A percentile compares a stretch with the other conserved stretches of the same genome.
phyloP scores from a whole-genome alignment of 1,140 invertebrate species.

The Lamellibrachia luymesi region DNA sequence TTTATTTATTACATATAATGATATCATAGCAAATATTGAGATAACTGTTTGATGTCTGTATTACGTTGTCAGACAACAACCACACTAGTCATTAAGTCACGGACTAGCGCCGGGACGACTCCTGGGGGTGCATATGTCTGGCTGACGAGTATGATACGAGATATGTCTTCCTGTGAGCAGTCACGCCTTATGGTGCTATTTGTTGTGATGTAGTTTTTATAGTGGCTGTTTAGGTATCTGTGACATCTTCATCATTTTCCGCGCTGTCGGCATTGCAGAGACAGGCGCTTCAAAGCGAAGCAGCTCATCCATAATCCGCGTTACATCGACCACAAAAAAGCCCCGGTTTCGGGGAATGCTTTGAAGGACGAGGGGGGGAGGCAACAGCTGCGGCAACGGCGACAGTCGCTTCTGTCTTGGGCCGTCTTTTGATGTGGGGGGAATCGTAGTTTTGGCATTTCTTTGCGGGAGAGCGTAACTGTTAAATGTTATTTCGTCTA shows the following conservation, averaged over 20 bases:
- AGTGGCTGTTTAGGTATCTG: neutral
- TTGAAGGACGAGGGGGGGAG: neutral
- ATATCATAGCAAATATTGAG: too few relatives aligned
- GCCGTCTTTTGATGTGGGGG: neutral
- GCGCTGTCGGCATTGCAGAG: neutral
- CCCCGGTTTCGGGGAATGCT: neutral
- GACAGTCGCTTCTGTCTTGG: neutral
- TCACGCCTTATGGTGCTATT: neutral
- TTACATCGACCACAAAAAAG: neutral
- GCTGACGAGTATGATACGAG: neutral
- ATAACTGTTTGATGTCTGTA: too few relatives aligned
- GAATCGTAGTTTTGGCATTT: neutral
- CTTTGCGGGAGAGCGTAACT: neutral
- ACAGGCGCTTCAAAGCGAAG: neutral
- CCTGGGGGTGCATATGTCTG: neutral
- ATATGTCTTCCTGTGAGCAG: neutral
- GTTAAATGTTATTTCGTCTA: too few relatives aligned
- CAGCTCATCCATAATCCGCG: neutral
- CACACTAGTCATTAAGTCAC: neutral
- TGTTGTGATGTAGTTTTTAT: neutral
- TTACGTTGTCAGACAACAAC: neutral
- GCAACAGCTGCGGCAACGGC: neutral
- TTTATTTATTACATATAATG: too few relatives aligned
- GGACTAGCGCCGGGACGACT: neutral
- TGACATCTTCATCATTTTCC: neutral